Evolutionary conservation across 2,113 vertebrate genomes (phyloP), one percentile per base, ranked within the genome.

Genomic region (Chroicocephalus ridibundus): DNA sequence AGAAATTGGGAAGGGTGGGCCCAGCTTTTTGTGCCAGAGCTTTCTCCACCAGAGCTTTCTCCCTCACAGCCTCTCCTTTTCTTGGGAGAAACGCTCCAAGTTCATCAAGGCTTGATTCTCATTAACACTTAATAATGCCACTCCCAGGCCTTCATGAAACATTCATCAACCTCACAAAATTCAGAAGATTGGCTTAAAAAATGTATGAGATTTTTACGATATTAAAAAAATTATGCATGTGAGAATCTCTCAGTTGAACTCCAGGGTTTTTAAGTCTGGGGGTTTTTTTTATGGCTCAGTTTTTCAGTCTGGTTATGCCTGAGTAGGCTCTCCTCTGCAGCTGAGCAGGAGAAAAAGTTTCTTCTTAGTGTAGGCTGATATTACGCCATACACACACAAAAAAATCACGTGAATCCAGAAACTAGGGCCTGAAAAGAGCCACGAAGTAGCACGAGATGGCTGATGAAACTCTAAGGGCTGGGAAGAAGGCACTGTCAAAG

Each of bases 191-290:
- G 77, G 38, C 83, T 95, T 96, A 58, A 82, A 95, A 95, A 93
- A 95, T 92, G 57, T 29, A 95, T 90, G 90, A 96, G 85, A 90
- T 88, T 94, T 95, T 96, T 82, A 92, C 46, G 77, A 93, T 69
- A 86, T 66, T 94, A 46, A 76, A 89, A 92, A 86, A 93, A 90
- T 44, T 71, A 84, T 69, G 52, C 69, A 84, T 57, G 17, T 32
- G 49, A 86, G 49, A 70, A 84, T 89, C 44, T 84, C 86, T 55
- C 42, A 11, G 44, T 51, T 91, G 69, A 95, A 94, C 60, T 84
- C 69, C 13, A 55, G 44, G 61, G 71, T 8, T 76, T 92, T 96
- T 61, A 52, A 40, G 49, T 44, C 68, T 92, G 60, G 54, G 34
- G 5, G 1, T 16, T 11, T 42, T 52, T 65, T 91, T 80, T 40